Base-by-base conservation (phyloP, 1,140 invertebrate species). In the Cyphomyrmex costatus region DNA sequence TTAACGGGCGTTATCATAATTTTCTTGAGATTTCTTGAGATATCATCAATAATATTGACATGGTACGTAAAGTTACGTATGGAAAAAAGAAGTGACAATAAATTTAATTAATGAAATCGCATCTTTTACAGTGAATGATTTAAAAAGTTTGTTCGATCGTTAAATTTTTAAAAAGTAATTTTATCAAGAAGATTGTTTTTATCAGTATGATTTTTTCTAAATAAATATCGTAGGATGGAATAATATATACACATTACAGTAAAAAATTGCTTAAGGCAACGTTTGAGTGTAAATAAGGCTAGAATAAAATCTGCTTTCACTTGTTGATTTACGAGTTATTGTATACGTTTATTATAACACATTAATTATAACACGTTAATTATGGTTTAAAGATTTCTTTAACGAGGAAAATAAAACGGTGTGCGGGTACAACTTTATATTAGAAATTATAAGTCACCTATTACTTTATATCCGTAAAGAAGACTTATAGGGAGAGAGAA, bases 371-470 rank as follows among this genome's bases (percentile, higher is more conserved):
- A n/a, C n/a, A n/a, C 0, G 2, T n/a, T 27, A 33, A 33, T 33
- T 5, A 8, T 24, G 33, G 8, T n/a, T 53, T 3, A 53, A 53
- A 60, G n/a, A 27, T 77, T 63, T 46, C 0, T 30, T 51, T 21
- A 30, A 36, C 42, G 24, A 49, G 19, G 16, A 61, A 16, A n/a
- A n/a, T n/a, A n/a, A n/a, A n/a, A n/a, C n/a, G n/a, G n/a, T n/a
- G n/a, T n/a, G n/a, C n/a, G n/a, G n/a, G n/a, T n/a, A 19, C 12
- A 33, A 77, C 4, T 42, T 60, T 8, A n/a, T n/a, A 24, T 27
- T 77, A 8, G 14, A 78, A 78, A 78, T 78, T 30, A n/a, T n/a
- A 65, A 65, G 3, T 70, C 36, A 56, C n/a, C 30, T 24, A 3
- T 3, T 68, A 19, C 19, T 53, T n/a, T 12, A 33, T 24, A 36